Conservation (phyloP, 1,140 invertebrate species). For the Neodiprion lecontei region DNA sequence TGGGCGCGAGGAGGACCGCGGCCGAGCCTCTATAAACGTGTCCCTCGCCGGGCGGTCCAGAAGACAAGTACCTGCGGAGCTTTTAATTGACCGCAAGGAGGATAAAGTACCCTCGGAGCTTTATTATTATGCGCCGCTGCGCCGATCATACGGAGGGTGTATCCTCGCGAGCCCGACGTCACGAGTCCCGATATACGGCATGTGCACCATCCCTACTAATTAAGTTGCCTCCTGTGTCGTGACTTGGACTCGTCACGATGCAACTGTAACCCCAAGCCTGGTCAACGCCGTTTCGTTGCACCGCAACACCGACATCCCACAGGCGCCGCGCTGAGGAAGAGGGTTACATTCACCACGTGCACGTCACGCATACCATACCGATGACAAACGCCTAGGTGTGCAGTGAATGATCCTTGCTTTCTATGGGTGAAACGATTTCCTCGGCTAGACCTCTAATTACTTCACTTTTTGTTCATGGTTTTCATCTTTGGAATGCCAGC, state of each 20-base stretch:
- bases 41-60: conserved; percentile 2
- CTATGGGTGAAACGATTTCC: no score
- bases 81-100: background rate
- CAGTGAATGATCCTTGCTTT: no score
- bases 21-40: background rate
- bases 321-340: no score
- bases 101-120: background rate
- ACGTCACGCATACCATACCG: no score
- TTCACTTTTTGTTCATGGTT: no score
- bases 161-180: background rate
- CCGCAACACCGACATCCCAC: no score
- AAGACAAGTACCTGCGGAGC: background rate
- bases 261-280: background rate
- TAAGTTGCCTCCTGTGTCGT: conserved; percentile 1
- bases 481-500: no score
- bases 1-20: background rate
- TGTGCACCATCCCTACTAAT: background rate
- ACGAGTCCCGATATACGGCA: background rate
- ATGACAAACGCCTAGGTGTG: no score
- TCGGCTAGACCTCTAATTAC: no score
- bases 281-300: no score
- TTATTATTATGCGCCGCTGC: background rate
- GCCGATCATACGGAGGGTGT: background rate
- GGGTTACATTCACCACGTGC: no score
- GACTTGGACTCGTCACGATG: background rate